Percentiles rank a stretch among this genome's conserved stretches.
Evolutionary conservation across 2,888 invertebrate genomes (phyloP).

Genomic region (Plagodis pulveraria): DNA sequence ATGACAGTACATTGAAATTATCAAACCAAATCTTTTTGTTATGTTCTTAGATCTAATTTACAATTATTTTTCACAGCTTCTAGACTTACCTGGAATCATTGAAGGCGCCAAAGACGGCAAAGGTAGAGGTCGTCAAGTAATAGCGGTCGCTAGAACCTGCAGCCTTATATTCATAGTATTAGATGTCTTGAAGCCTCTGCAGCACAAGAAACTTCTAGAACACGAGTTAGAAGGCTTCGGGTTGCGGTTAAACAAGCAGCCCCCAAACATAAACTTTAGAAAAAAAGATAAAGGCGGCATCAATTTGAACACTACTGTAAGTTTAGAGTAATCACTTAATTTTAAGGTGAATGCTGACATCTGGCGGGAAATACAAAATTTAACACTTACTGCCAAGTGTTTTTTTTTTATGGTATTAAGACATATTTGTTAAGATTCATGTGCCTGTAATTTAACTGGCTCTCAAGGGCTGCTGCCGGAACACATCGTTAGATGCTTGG

Average conservation of each 20-base stretch:
- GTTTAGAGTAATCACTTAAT: slow-evolving; percentile 33
- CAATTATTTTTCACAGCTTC: slow-evolving; percentile 85
- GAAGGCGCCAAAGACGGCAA: slow-evolving; percentile 99
- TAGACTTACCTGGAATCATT: slow-evolving; percentile 99
- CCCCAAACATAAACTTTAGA: slow-evolving; percentile 98
- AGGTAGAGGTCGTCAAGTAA: slow-evolving; percentile 99
- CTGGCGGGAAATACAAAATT: too few relatives aligned
- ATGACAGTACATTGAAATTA: too few relatives aligned
- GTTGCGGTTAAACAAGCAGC: slow-evolving; percentile 96
- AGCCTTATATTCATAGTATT: slow-evolving; percentile 98
- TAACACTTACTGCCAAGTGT: too few relatives aligned
- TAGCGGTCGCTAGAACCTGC: slow-evolving; percentile 99
- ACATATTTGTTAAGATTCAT: too few relatives aligned
- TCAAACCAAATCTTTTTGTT: too few relatives aligned
- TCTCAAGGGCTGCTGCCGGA: too few relatives aligned
- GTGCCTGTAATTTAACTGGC: too few relatives aligned
- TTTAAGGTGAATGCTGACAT: too few relatives aligned
- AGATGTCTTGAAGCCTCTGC: slow-evolving; percentile 98
- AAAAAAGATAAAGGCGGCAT: slow-evolving; percentile 99
- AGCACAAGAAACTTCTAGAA: slow-evolving; percentile 98
- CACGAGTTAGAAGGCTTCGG: slow-evolving; percentile 99
- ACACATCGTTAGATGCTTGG: too few relatives aligned
- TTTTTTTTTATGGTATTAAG: too few relatives aligned
- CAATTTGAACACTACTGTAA: slow-evolving; percentile 95
- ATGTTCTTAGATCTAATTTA: not conserved